Conservation (phyloP, 2,888 invertebrate genomes). For the Clivina fossor region DNA sequence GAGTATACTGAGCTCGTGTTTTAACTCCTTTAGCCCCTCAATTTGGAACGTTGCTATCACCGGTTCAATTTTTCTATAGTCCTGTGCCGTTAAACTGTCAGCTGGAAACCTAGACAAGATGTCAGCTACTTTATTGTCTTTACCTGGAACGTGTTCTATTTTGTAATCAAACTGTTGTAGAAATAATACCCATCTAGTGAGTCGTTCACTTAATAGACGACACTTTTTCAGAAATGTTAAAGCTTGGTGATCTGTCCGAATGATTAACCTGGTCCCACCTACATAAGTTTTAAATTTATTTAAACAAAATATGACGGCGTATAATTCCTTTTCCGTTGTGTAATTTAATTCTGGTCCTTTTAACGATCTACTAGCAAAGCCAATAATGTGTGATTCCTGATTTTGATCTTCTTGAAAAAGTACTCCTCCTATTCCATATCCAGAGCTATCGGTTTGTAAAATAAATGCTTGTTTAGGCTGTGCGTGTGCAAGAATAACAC, state of each 20-base stretch:
- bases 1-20: too few relatives aligned
- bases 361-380: constrained; percentile 3
- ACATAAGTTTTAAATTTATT: constrained; percentile 14
- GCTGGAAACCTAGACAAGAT: constrained; percentile 15
- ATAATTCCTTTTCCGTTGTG: constrained; percentile 24
- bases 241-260: constrained; percentile 35
- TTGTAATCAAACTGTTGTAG: constrained; percentile 32
- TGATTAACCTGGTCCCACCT: constrained; percentile 2
- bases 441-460: constrained; percentile 4
- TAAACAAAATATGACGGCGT: constrained; percentile 11
- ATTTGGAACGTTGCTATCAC: background rate
- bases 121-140: constrained; percentile 31
- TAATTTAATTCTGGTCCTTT: constrained; percentile 11
- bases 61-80: background rate
- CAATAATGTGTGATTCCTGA: background rate
- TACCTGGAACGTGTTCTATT: constrained; percentile 24
- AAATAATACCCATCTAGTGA: constrained; percentile 32
- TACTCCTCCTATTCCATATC: background rate
- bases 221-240: constrained; percentile 33
- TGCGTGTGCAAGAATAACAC: background rate
- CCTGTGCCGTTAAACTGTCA: background rate
- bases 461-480: background rate
- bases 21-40: background rate
- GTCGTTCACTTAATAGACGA: constrained; percentile 13
- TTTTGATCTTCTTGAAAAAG: constrained; percentile 5